A percentile compares a stretch with the other conserved stretches of the same genome.
These are phyloP conservation scores for Psammodynastes pulverulentus DNA, from an alignment of 2,113 vertebrate genomes.

Conservation along the genomic window DNA sequence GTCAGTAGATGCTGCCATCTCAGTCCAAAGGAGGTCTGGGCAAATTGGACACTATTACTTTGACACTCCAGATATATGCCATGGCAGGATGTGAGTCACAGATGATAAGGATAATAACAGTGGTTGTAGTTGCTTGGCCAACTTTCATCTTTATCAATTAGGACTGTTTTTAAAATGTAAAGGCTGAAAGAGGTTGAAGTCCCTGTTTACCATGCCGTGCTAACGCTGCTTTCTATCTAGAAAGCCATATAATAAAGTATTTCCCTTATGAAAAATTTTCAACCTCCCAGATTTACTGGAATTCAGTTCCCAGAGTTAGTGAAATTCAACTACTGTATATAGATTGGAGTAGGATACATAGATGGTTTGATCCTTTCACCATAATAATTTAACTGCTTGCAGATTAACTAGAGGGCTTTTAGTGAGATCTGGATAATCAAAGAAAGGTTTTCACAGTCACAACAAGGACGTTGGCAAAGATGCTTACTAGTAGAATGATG, in stretches of 20 bases:
- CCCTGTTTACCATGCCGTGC: not conserved
- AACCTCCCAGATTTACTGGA: not conserved
- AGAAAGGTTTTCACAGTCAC: not conserved
- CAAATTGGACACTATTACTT: not conserved
- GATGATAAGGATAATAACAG: not conserved
- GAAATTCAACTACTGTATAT: not conserved
- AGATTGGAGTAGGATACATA: not conserved
- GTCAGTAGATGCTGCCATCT: not conserved
- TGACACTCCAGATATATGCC: not conserved
- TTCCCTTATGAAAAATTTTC: not conserved
- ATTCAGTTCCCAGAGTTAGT: not conserved
- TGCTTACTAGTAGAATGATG: not conserved
- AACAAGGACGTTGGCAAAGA: not conserved
- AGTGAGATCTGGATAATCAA: not conserved
- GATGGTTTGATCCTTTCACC: not conserved
- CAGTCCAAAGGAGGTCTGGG: not conserved
- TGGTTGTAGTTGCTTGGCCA: not conserved
- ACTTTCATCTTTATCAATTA: not conserved
- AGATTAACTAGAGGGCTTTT: not conserved
- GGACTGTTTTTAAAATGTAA: not conserved
- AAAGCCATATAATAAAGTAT: not conserved
- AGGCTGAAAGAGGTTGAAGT: not conserved
- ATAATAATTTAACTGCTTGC: not conserved
- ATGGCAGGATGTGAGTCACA: not conserved
- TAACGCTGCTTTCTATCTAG: not conserved